Evolutionary conservation across 2,888 invertebrate species (phyloP).

Genomic region (Agrotis segetum): DNA sequence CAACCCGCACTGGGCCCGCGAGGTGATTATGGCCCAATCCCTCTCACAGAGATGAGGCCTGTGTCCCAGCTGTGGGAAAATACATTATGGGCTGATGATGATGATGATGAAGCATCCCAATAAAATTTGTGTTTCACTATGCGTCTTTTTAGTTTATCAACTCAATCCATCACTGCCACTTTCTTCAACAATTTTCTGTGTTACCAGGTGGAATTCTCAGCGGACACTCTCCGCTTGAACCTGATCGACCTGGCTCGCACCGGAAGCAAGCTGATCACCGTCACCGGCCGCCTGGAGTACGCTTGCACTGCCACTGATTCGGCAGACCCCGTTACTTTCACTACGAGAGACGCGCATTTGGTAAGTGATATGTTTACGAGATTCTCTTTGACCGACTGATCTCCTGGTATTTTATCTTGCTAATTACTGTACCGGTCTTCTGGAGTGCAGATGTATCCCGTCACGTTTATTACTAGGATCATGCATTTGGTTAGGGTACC

Average conservation of each 20-base stretch:
- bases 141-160: too few relatives aligned
- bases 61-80: too few relatives aligned
- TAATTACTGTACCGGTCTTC: slow-evolving; percentile 95
- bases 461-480: slow-evolving; percentile 97
- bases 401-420: slow-evolving; percentile 53
- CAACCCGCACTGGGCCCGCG: too few relatives aligned
- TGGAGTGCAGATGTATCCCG: slow-evolving; percentile 97
- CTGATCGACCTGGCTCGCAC: slow-evolving; percentile 96
- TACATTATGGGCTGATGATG: too few relatives aligned
- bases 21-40: too few relatives aligned
- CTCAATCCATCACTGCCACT: too few relatives aligned
- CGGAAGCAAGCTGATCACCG: slow-evolving; percentile 95
- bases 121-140: too few relatives aligned
- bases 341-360: slow-evolving; percentile 97
- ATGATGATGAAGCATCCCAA: too few relatives aligned
- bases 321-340: slow-evolving; percentile 97
- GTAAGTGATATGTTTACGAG: slow-evolving; percentile 88
- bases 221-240: slow-evolving; percentile 96
- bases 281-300: slow-evolving; percentile 96
- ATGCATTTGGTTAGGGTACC: not conserved
- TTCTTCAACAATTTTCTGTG: not conserved
- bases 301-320: slow-evolving; percentile 96
- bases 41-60: too few relatives aligned
- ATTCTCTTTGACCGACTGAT: not conserved
- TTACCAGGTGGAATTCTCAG: slow-evolving; percentile 96